Conservation (phyloP, 2,113 vertebrate species). For the Varanus salvator region DNA sequence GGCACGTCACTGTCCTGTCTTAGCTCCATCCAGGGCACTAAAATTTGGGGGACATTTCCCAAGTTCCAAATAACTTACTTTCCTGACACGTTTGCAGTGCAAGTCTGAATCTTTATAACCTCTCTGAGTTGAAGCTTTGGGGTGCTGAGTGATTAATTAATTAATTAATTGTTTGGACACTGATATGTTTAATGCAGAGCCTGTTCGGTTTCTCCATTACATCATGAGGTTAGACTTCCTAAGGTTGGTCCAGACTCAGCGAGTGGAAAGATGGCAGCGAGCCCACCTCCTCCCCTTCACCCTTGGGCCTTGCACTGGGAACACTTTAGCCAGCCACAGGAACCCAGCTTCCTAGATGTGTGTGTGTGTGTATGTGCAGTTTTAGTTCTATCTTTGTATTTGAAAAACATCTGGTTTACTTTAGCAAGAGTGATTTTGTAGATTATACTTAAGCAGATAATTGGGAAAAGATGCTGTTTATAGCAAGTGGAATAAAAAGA, state of each 20-base stretch:
- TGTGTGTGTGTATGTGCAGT: not conserved
- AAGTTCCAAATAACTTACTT: not conserved
- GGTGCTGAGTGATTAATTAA: not conserved
- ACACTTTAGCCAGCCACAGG: not conserved
- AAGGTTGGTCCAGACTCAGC: not conserved
- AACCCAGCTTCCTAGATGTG: rapidly evolving
- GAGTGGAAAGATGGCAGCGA: not conserved
- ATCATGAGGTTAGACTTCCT: not conserved
- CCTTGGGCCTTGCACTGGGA: not conserved
- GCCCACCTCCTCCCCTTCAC: not conserved
- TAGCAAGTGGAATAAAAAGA: conserved; percentile 44
- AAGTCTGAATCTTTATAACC: conserved; percentile 12
- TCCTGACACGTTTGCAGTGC: not conserved
- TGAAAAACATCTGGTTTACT: conserved; percentile 31
- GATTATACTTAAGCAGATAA: conserved; percentile 55
- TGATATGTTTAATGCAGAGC: conserved; percentile 1
- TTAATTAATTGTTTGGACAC: not conserved
- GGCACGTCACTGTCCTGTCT: not conserved
- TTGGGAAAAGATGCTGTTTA: conserved; percentile 30
- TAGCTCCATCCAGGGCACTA: not conserved
- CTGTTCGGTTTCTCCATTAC: conserved; percentile 23
- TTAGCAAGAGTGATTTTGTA: conserved; percentile 42
- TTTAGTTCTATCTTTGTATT: not conserved
- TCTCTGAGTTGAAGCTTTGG: not conserved
- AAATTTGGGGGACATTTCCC: not conserved